phyloP scores from a whole-genome alignment of 2,797 vertebrate genomes.

The Liasis olivaceus region DNA sequence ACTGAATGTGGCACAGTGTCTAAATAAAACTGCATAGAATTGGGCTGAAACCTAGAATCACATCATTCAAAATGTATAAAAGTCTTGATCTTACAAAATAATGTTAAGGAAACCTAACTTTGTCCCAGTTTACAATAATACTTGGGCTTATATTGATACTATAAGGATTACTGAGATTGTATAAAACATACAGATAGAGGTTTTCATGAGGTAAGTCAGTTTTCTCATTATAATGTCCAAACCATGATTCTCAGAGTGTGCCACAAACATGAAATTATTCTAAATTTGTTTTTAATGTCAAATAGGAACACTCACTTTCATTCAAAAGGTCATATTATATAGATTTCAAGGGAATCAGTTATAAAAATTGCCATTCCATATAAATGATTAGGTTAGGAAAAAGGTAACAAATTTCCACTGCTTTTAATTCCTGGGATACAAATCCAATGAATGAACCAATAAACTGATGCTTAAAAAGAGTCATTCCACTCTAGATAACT shows the following conservation, averaged over 20 bases:
- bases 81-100: neutral
- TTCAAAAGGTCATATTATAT: neutral
- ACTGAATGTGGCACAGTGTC: neutral
- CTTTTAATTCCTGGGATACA: neutral
- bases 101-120: neutral
- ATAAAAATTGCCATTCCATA: neutral
- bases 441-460: neutral
- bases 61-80: neutral
- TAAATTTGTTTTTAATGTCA: neutral
- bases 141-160: neutral
- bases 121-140: neutral
- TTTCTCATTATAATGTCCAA: neutral
- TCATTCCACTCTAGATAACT: neutral
- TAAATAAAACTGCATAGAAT: neutral
- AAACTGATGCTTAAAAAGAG: neutral
- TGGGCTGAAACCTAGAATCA: neutral
- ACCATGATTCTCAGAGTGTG: neutral
- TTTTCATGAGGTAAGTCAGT: neutral
- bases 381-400: neutral
- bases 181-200: neutral
- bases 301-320: neutral
- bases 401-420: neutral
- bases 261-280: neutral
- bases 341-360: neutral
- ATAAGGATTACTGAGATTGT: neutral